phyloP scores from a whole-genome alignment of 2,888 invertebrate species.

The Petrophora chlorosata region DNA sequence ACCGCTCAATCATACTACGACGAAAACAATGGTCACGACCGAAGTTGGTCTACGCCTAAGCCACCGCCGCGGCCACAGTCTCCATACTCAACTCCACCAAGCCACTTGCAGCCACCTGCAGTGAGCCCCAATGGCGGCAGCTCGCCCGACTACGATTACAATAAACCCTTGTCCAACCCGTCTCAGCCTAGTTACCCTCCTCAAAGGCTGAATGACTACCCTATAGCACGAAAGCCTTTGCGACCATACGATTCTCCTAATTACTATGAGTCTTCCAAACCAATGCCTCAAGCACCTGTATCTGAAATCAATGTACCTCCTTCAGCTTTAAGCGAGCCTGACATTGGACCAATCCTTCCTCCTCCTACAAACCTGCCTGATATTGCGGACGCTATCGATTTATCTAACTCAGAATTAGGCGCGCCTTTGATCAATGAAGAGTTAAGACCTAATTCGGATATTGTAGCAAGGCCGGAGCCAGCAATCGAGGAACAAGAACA shows the following conservation, averaged over 20 bases:
- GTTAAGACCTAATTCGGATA: no score
- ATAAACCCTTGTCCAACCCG: neutral
- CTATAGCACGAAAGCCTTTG: conserved; percentile 3
- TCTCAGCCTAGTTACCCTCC: neutral
- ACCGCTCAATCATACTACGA: conserved; percentile 34
- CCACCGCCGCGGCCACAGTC: neutral
- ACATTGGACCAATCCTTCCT: no score
- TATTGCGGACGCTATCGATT: no score
- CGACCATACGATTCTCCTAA: neutral
- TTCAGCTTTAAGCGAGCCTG: no score
- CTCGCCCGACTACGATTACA: neutral
- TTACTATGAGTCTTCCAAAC: conserved; percentile 1
- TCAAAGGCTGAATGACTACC: no score
- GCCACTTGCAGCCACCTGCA: neutral
- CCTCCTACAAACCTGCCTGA: no score
- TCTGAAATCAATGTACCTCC: no score
- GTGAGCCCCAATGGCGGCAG: neutral
- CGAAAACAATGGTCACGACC: conserved; percentile 35
- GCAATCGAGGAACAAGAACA: no score
- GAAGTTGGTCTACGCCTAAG: conserved; percentile 10
- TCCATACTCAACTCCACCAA: neutral
- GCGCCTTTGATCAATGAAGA: no score
- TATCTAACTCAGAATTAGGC: no score
- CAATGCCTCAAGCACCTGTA: no score
- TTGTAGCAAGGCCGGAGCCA: no score